Evolutionary conservation across 2,113 vertebrate species (phyloP).

Genomic region (Peromyscus maniculatus): DNA sequence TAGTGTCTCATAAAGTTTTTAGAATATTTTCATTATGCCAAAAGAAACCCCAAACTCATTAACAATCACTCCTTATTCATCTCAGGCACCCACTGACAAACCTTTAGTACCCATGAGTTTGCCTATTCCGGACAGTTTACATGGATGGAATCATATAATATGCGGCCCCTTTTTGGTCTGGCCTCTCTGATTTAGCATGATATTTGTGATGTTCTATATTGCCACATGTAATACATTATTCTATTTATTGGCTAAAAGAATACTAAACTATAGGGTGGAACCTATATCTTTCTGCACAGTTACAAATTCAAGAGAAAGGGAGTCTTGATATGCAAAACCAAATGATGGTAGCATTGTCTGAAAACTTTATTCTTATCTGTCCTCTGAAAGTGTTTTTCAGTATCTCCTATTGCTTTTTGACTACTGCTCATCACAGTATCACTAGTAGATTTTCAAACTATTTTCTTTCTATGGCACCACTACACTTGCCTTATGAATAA

Average conservation of each 20-base stretch:
- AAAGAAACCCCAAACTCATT: not conserved
- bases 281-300: slow-evolving; percentile 28
- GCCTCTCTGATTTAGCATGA: slow-evolving; percentile 30
- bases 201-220: slow-evolving; percentile 48
- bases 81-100: not conserved
- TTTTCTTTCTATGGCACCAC: slow-evolving; percentile 6
- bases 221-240: not conserved
- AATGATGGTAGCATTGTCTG: slow-evolving; percentile 13
- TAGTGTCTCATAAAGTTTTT: slow-evolving; percentile 14
- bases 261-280: not conserved
- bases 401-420: slow-evolving; percentile 3
- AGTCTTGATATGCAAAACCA: slow-evolving; percentile 15
- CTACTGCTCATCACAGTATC: slow-evolving; percentile 35
- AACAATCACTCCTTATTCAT: not conserved
- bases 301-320: slow-evolving; percentile 47
- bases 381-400: slow-evolving; percentile 43
- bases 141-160: slow-evolving; percentile 3
- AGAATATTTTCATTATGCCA: not conserved
- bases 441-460: slow-evolving; percentile 26
- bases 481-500: slow-evolving; percentile 32
- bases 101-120: not conserved
- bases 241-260: slow-evolving; percentile 37
- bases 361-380: not conserved
- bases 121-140: not conserved
- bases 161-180: not conserved